A percentile compares a stretch with the other conserved stretches of the same genome.
phyloP scores from a whole-genome alignment of 2,888 invertebrate species.

The Pseudanteris insignis region DNA sequence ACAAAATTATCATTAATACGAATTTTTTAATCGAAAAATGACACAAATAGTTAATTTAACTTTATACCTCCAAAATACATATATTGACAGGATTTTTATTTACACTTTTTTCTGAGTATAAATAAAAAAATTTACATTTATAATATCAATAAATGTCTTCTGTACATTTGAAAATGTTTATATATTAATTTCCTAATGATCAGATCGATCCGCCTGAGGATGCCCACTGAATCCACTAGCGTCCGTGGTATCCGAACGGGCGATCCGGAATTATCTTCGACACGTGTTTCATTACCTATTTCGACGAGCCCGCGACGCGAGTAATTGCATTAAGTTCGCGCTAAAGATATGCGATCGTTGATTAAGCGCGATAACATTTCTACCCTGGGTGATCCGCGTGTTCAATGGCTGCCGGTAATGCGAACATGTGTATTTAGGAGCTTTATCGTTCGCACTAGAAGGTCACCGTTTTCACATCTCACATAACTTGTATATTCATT shows the following conservation, averaged over 20 bases:
- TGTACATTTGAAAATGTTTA: no score
- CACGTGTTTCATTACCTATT: constrained; percentile 55
- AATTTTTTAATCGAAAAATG: no score
- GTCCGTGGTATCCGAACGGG: constrained; percentile 28
- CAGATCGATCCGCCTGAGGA: no score
- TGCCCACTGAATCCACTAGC: no score
- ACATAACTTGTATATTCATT: constrained; percentile 18
- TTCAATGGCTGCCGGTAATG: constrained; percentile 20
- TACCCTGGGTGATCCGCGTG: constrained; percentile 29
- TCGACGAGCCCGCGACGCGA: constrained; percentile 42
- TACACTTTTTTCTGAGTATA: no score
- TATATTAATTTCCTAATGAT: no score
- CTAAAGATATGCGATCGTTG: constrained; percentile 46
- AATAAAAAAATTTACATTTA: no score
- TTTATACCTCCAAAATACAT: no score
- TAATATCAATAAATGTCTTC: no score
- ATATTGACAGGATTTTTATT: no score
- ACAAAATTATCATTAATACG: no score
- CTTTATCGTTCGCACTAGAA: constrained; percentile 12
- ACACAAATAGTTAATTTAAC: no score
- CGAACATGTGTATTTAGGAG: constrained; percentile 33
- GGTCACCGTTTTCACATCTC: constrained; percentile 18
- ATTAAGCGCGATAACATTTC: constrained; percentile 40
- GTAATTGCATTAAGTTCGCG: constrained; percentile 47
- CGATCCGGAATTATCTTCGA: constrained; percentile 54